phyloP scores from a whole-genome alignment of 2,113 vertebrate species.

The Calonectris borealis region DNA sequence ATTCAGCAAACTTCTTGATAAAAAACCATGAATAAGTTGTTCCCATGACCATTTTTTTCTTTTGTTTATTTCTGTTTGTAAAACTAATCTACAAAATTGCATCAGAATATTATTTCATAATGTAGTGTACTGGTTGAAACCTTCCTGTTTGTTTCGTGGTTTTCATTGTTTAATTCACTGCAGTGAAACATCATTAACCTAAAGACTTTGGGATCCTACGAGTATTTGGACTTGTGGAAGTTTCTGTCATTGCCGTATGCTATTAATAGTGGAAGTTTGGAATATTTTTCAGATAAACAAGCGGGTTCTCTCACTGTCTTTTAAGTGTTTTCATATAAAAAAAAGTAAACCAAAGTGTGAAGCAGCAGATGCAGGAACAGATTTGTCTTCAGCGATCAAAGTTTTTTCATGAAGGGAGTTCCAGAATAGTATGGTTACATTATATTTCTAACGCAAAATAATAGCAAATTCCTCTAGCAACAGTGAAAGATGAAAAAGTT shows the following conservation, averaged over 20 bases:
- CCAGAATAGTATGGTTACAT: neutral
- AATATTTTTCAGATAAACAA: neutral
- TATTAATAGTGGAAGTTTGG: neutral
- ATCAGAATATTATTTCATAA: conserved; percentile 5
- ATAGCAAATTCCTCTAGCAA: neutral
- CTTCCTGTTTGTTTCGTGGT: neutral
- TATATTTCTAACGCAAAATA: neutral
- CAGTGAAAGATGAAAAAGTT: neutral
- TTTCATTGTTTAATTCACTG: conserved; percentile 6
- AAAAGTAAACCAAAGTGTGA: neutral
- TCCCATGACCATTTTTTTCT: neutral
- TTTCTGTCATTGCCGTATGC: neutral
- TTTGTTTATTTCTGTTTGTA: neutral
- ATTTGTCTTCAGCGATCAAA: neutral
- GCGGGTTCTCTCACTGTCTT: neutral
- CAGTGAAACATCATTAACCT: neutral
- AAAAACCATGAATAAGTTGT: neutral
- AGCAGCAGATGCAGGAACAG: neutral
- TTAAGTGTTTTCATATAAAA: neutral
- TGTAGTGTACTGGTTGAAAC: neutral
- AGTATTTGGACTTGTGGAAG: neutral
- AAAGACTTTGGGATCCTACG: neutral
- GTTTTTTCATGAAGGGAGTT: neutral
- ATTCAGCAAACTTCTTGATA: neutral
- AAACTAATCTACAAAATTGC: neutral